A percentile compares a stretch with the other conserved stretches of the same genome.
phyloP scores from a whole-genome alignment of 2,113 vertebrate species.

The Burhinus bistriatus region DNA sequence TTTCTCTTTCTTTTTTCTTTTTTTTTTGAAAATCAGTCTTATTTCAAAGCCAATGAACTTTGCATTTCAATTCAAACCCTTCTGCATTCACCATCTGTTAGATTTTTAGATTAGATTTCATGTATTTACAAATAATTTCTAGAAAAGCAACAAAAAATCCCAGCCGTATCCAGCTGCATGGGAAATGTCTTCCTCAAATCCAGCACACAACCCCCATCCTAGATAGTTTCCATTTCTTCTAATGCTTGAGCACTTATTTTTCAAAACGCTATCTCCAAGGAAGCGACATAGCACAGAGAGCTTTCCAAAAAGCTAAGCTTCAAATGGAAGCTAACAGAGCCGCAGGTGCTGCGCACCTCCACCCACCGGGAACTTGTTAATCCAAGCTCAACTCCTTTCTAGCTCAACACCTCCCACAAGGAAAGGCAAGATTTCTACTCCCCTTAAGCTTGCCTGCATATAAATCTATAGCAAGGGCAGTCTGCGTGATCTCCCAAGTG shows the following conservation, averaged over 20 bases:
- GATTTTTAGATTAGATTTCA: not conserved
- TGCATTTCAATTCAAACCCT: not conserved
- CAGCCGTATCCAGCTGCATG: not conserved
- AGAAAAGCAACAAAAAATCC: not conserved
- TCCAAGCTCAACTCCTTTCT: not conserved
- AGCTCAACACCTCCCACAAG: constrained; percentile 22
- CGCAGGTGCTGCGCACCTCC: constrained; percentile 15
- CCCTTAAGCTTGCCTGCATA: not conserved
- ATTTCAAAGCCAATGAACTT: not conserved
- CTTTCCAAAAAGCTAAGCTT: not conserved
- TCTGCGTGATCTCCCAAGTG: not conserved
- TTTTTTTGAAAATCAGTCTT: not conserved
- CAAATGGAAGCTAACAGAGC: not conserved
- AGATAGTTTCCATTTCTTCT: not conserved
- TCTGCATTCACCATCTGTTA: not conserved
- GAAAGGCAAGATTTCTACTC: not conserved
- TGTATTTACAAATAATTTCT: not conserved
- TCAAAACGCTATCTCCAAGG: not conserved
- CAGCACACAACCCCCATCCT: not conserved
- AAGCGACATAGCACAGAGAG: not conserved
- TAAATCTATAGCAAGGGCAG: not conserved
- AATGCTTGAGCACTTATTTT: not conserved
- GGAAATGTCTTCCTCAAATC: not conserved
- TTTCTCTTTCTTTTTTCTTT: not conserved
- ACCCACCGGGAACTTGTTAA: not conserved